These are phyloP conservation scores for Nasonia vitripennis DNA, from an alignment of 1,140 invertebrate species.

Conservation along the genomic window DNA sequence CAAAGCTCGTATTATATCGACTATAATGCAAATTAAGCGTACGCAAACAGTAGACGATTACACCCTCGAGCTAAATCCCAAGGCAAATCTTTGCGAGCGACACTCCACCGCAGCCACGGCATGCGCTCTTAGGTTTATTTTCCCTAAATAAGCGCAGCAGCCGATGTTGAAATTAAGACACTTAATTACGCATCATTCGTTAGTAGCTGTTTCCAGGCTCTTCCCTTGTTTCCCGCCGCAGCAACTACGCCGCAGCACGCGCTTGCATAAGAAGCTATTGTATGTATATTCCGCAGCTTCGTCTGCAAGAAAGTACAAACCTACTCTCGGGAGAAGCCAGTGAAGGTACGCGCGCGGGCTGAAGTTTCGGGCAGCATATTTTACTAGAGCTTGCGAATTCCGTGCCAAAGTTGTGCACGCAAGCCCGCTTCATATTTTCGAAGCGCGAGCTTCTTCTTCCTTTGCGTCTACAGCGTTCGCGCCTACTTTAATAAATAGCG, in stretches of 20 bases:
- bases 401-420: background rate
- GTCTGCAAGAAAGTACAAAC: background rate
- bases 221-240: background rate
- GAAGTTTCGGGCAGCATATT: background rate
- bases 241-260: background rate
- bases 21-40: background rate
- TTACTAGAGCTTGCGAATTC: slow-evolving; percentile 26
- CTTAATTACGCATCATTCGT: slow-evolving; percentile 43
- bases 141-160: background rate
- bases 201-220: background rate
- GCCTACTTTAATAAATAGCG: slow-evolving; percentile 32
- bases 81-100: slow-evolving; percentile 18
- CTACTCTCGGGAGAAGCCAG: too few species aligned
- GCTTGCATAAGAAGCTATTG: background rate
- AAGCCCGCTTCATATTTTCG: slow-evolving; percentile 41
- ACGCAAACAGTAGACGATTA: slow-evolving; percentile 3
- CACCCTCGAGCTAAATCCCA: background rate
- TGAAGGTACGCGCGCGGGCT: too few species aligned
- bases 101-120: background rate
- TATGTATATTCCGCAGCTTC: background rate
- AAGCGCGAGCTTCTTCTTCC: background rate
- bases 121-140: background rate
- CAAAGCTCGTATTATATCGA: background rate
- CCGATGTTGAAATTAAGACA: background rate
- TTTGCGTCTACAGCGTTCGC: background rate